Base-by-base conservation (phyloP, 2,113 vertebrate genomes). In the Balaeniceps rex region DNA sequence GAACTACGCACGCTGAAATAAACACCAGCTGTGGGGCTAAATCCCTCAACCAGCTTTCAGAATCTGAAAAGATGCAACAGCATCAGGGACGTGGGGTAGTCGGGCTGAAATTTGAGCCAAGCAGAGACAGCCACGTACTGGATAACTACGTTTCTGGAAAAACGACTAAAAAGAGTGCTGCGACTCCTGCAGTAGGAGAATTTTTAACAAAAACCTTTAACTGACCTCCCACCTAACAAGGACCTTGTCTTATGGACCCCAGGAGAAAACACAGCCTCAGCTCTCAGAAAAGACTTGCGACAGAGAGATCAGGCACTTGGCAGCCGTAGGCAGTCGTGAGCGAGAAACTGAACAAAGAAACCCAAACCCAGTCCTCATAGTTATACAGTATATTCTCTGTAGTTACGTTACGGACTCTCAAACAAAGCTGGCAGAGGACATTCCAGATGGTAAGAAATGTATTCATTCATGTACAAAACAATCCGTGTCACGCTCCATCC, bases 261-360 rank as follows among this genome's bases (percentile, higher is more conserved):
- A 70, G 38, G 11, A 76, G 68, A 66, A 78, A 83, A 55, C 14
- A 87, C 2, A 71, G 72, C 65, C 29, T 71, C 57, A 52, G 44
- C 34, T 78, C 77, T 75, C 47, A 29, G 33, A 75, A 77, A 51
- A 87, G 36, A 46, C 33, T 60, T 51, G 55, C 0, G 12, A 81
- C n/a, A 52, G 51, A 5, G 54, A 92, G 79, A 88, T 86, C 71
- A 94, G 97, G 95, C 96, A 92, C 95, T 96, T 95, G 79, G 90
- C 92, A 94, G 87, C 44, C 4, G 2, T 7, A 76, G 70, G 61
- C 61, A 88, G 75, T 38, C 9, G 7, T 69, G 76, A 16, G 5
- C 3, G 3, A 93, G 40, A 76, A 85, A 72, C n/a, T 21, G 46
- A 80, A 83, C 57, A 33, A 29, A 60, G 57, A 87, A 65, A 65